phyloP scores from a whole-genome alignment of 1,140 invertebrate species.

The Zaprionus africanus region DNA sequence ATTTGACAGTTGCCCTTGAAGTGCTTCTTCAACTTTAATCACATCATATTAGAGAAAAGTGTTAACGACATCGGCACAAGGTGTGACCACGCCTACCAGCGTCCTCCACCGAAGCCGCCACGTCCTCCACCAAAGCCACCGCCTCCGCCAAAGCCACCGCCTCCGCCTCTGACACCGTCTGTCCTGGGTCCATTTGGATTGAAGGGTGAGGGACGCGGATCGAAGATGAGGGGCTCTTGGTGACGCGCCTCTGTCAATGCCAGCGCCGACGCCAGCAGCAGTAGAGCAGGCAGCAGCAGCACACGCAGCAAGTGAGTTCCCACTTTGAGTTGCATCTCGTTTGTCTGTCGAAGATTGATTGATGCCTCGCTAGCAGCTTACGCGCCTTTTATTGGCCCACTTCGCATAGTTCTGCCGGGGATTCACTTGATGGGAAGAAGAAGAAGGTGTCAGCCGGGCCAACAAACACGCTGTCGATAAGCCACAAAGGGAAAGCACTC shows the following conservation, averaged over 20 bases:
- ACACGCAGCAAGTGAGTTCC: slow-evolving; percentile 31
- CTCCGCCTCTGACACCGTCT: background rate
- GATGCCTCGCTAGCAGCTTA: slow-evolving; percentile 39
- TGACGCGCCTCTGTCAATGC: slow-evolving; percentile 14
- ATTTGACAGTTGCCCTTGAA: slow-evolving; percentile 54
- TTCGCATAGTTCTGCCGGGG: background rate
- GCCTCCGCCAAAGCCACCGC: slow-evolving; percentile 7
- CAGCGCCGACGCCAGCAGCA: slow-evolving; percentile 44
- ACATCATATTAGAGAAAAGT: slow-evolving; percentile 65
- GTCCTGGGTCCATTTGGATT: slow-evolving; percentile 55
- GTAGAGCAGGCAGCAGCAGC: slow-evolving; percentile 24
- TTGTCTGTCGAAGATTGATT: slow-evolving; percentile 56
- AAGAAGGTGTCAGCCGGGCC: slow-evolving; percentile 13
- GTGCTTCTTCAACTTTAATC: slow-evolving; percentile 60
- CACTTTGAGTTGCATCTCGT: slow-evolving; percentile 68
- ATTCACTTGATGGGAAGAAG: slow-evolving; percentile 36
- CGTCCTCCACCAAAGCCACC: slow-evolving; percentile 4
- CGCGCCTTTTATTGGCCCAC: slow-evolving; percentile 56
- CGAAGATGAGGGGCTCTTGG: slow-evolving; percentile 32
- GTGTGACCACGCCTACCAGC: slow-evolving; percentile 3
- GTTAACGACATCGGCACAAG: slow-evolving; percentile 55
- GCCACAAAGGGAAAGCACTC: background rate
- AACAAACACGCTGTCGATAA: slow-evolving; percentile 19
- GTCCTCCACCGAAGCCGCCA: background rate
- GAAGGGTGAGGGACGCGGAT: slow-evolving; percentile 57